Percentiles rank a stretch among this genome's conserved stretches.
These are phyloP conservation scores for Drosophila bipectinata DNA, from an alignment of 1,140 invertebrate species.

Conservation along the genomic window DNA sequence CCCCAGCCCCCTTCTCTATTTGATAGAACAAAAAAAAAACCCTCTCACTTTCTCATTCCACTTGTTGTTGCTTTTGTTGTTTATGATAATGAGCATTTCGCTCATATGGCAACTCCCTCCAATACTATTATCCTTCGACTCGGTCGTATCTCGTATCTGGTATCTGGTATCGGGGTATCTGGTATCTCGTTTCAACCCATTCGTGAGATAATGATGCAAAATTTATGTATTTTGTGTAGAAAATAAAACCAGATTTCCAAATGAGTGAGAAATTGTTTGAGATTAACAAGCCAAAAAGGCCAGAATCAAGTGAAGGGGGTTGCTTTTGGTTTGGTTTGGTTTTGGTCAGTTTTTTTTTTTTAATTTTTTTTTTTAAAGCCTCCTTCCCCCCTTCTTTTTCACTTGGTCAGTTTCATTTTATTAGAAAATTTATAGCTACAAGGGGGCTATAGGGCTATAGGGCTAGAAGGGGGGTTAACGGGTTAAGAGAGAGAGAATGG, in stretches of 20 bases:
- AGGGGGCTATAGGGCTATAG: neutral
- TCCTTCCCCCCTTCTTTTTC: neutral
- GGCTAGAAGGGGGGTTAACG: neutral
- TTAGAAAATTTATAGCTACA: constrained; percentile 4
- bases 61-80: constrained; percentile 62
- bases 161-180: neutral
- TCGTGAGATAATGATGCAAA: constrained; percentile 75
- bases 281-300: constrained; percentile 9
- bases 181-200: constrained; percentile 23
- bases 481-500: neutral
- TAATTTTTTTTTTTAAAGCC: neutral
- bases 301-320: constrained; percentile 4
- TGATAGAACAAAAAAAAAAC: neutral
- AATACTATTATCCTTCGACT: too few species aligned
- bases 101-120: constrained; percentile 50
- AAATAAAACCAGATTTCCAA: constrained; percentile 83
- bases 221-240: constrained; percentile 83
- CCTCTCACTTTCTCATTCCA: constrained; percentile 16
- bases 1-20: neutral
- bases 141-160: too few species aligned
- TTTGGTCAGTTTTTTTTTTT: constrained; percentile 11
- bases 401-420: constrained; percentile 19
- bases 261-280: constrained; percentile 59
- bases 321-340: neutral
- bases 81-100: constrained; percentile 81